Evolutionary conservation across 2,888 invertebrate species (phyloP), one percentile per base, ranked within the genome.

Genomic region (Podotricha telesiphe): DNA sequence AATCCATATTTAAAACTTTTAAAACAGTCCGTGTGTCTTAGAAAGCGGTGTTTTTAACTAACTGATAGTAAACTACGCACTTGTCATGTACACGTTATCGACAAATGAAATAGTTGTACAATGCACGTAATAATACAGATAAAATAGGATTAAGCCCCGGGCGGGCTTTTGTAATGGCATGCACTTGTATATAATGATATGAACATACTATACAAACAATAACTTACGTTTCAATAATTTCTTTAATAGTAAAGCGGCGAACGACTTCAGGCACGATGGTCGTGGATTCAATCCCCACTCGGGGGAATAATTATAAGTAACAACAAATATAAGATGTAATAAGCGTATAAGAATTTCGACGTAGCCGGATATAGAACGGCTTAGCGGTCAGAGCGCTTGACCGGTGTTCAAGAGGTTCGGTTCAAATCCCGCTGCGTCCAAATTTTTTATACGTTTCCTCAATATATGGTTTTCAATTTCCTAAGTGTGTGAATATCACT

Each of bases 31-130:
- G 42, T 51, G 47, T 63, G 45, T 45, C 22, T 34, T 48, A 47
- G 13, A 8, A 17, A 19, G 40, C 62, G 47, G 37, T 56, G 48
- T 55, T 63, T 63, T 53, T 40, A 56, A 45, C 42, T 19, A 13
- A 45, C 55, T 63, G 65, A 72, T 72, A 72, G 67, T 48, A 70
- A 73, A 73, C 70, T 69, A 69, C 71, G 74, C 73, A 65, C 73
- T 74, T 73, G 73, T 73, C 74, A 69, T 73, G 74, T 74, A 70
- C 69, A 65, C 65, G 47, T 70, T 74, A 73, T 74, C 74, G 71
- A 58, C 68, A 68, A 71, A 74, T 73, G 70, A 59, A 66, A 64
- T 68, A 70, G 67, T 63, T 64, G 61, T 67, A 65, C 55, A 47
- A 45, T 45, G 42, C 45, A 62, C 59, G 17, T 22, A 45, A 59